phyloP scores from a whole-genome alignment of 64 coral and sea anemone species.

The Dendrophyllia cribrosa region DNA sequence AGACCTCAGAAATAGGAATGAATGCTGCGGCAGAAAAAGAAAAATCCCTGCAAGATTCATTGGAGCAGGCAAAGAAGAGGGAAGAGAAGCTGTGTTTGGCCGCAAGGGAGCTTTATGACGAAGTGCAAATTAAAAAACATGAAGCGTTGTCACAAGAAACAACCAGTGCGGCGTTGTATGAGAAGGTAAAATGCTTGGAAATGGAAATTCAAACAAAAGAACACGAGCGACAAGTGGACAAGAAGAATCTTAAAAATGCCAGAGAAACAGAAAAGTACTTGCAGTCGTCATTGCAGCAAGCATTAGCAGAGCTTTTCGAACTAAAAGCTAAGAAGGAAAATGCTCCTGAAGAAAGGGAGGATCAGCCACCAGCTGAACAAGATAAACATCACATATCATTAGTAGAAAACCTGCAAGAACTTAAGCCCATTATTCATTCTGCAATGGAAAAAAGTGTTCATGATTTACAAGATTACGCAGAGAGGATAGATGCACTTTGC shows the following conservation, averaged over 20 bases:
- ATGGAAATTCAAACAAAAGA: neutral
- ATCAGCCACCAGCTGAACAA: neutral
- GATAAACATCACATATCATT: neutral
- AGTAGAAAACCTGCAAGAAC: neutral
- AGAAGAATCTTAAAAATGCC: slow-evolving; percentile 39
- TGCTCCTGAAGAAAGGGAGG: neutral
- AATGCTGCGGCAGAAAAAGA: neutral
- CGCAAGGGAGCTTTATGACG: slow-evolving; percentile 17
- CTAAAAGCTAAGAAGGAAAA: slow-evolving; percentile 7
- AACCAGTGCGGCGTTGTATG: neutral
- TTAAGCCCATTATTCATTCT: neutral
- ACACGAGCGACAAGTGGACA: slow-evolving; percentile 28
- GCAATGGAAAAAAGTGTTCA: neutral
- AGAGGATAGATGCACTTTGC: neutral
- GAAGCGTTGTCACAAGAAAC: neutral
- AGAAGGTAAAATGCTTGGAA: slow-evolving; percentile 26
- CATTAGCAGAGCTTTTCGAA: slow-evolving; percentile 5
- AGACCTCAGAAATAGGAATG: neutral
- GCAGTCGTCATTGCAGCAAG: slow-evolving; percentile 31
- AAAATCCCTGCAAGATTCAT: neutral
- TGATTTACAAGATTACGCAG: slow-evolving; percentile 10
- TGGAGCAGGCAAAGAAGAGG: slow-evolving; percentile 2
- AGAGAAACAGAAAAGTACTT: slow-evolving; percentile 15
- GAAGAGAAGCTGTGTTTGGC: slow-evolving; percentile 9
- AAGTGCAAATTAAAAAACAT: slow-evolving; percentile 4